Conservation (phyloP, 2,113 vertebrate genomes). For the Pterocles gutturalis region DNA sequence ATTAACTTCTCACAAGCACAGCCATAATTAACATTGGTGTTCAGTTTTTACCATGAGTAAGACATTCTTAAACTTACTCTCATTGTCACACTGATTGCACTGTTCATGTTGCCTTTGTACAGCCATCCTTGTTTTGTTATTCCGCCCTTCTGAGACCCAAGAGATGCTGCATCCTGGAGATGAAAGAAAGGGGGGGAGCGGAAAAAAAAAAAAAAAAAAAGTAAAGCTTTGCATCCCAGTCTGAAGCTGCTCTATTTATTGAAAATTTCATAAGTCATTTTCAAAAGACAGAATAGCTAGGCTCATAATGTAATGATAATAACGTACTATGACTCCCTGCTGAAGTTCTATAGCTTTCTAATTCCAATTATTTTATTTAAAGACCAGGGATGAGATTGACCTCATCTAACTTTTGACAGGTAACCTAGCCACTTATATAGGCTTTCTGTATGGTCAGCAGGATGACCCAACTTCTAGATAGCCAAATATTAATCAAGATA, state of each 20-base stretch:
- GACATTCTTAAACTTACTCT: slow-evolving; percentile 83
- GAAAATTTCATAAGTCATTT: not conserved
- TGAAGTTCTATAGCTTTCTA: not conserved
- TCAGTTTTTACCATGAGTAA: accelerated
- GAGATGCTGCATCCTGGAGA: slow-evolving; percentile 91
- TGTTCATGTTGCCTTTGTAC: slow-evolving; percentile 99
- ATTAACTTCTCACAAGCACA: not conserved
- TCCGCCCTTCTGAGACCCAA: slow-evolving; percentile 97
- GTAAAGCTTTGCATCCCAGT: not conserved
- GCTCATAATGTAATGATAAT: not conserved
- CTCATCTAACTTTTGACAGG: not conserved
- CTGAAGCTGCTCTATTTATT: not conserved
- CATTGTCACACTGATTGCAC: slow-evolving; percentile 98
- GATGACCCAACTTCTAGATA: not conserved
- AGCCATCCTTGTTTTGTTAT: slow-evolving; percentile 98
- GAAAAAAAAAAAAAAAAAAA: not conserved
- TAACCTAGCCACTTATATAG: not conserved
- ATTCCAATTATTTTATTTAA: not conserved
- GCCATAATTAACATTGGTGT: not conserved
- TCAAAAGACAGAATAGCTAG: not conserved
- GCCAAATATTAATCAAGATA: not conserved
- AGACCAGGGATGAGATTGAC: not conserved
- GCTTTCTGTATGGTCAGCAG: not conserved
- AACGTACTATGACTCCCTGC: not conserved
- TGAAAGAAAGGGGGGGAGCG: not conserved